Percentiles rank a stretch among this genome's conserved stretches.
phyloP scores from a whole-genome alignment of 2,888 invertebrate genomes.

The Arctia plantaginis region DNA sequence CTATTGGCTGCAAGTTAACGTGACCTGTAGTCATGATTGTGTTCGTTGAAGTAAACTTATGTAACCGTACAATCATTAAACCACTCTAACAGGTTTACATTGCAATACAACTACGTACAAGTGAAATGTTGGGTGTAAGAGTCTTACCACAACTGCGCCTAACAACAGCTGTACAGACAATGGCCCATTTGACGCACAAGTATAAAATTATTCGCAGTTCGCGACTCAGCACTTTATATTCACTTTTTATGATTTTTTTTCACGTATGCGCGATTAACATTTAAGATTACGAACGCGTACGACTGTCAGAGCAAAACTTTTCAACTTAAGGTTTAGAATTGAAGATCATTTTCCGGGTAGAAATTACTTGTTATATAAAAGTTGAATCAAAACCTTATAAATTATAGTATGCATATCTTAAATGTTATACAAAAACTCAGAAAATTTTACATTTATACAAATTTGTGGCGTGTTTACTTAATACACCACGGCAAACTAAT shows the following conservation, averaged over 20 bases:
- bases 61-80: constrained; percentile 45
- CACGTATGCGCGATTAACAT: constrained; percentile 20
- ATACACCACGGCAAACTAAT: neutral
- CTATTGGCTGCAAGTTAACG: constrained; percentile 25
- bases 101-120: constrained; percentile 34
- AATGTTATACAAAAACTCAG: neutral
- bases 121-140: constrained; percentile 46
- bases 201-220: constrained; percentile 9
- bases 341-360: neutral
- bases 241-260: constrained; percentile 7
- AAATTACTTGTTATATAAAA: neutral
- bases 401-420: neutral
- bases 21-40: constrained; percentile 18
- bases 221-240: neutral
- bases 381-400: neutral
- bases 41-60: constrained; percentile 40
- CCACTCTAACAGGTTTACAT: constrained; percentile 48
- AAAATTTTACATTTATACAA: too few relatives aligned
- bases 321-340: neutral
- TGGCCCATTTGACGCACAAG: constrained; percentile 22
- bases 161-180: constrained; percentile 32
- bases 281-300: neutral
- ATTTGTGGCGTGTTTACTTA: neutral
- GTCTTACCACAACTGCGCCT: constrained; percentile 18
- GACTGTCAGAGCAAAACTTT: neutral